Base-by-base conservation (phyloP, 2,888 invertebrate species). In the Stegana nigrithorax region DNA sequence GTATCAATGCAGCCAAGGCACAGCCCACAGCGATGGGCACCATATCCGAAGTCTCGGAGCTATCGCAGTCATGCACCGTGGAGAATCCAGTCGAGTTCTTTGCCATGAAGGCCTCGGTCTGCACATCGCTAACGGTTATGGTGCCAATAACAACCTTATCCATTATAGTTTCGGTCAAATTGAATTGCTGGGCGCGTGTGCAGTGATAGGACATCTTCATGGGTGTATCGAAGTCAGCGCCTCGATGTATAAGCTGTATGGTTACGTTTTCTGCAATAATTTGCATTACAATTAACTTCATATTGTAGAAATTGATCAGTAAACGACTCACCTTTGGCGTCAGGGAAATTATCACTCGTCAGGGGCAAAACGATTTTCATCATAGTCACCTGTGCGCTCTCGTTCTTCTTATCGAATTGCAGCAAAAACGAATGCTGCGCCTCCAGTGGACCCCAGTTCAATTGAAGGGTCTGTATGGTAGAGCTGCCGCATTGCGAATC, bases 21-120 rank as follows among this genome's bases (percentile, higher is more conserved):
- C 95, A 94, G 14, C 98, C 99, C 67, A 99, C 98, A 21, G 95
- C 96, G 82, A 99, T 97, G 23, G 98, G 98, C 63, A 99, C 97
- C 67, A 96, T 90, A 87, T 98, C 98, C 14, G 94, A 91, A 4
- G 93, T 91, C 75, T 91, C 91, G 36, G 88, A 88, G 62, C 90
- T 88, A 73, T 89, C 89, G 85, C 95, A 95, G 79, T 93, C 92
- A 87, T 89, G 86, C 89, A 93, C 91, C 66, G 88, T 85, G 62
- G 90, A 90, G 85, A 93, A 94, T 1, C 83, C 81, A n/a, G 86
- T 86, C n/a, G 73, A 65, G 25, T 87, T 86, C 0, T 84, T 81
- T 12, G 83, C 84, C 67, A 88, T 88, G 88, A 92, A 95, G 3
- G 93, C 93, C 85, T 94, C 91, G 74, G 92, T 88, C 81, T 93